These are phyloP conservation scores for pig (Sus scrofa) DNA, from an alignment of 2,113 vertebrate genomes.

Conservation along the genomic window DNA sequence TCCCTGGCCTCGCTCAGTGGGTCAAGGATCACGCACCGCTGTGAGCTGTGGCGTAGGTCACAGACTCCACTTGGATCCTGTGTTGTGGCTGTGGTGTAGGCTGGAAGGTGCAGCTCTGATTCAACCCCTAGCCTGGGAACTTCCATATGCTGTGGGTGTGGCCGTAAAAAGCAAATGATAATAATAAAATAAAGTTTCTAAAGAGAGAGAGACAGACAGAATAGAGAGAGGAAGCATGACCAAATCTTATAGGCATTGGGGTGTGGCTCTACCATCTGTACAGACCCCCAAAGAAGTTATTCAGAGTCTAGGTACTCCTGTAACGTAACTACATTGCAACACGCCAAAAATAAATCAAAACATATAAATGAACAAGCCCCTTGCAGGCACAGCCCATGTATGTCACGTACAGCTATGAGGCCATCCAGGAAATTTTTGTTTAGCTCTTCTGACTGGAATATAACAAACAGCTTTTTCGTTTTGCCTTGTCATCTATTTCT, in stretches of 20 bases:
- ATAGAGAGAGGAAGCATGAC: background rate
- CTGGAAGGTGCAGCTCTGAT: too few relatives aligned
- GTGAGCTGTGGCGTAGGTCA: too few relatives aligned
- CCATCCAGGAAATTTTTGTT: slow-evolving; percentile 20
- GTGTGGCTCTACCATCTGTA: background rate
- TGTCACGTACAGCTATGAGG: background rate
- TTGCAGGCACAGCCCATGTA: background rate
- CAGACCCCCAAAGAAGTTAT: background rate
- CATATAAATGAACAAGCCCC: background rate
- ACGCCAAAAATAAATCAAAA: background rate
- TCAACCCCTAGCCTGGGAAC: too few relatives aligned
- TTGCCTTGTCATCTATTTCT: slow-evolving; percentile 83
- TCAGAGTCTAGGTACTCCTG: background rate
- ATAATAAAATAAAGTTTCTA: background rate
- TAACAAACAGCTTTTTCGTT: slow-evolving; percentile 64
- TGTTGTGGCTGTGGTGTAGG: too few relatives aligned
- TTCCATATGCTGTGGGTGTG: too few relatives aligned
- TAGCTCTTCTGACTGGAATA: slow-evolving; percentile 15
- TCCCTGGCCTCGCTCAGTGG: too few relatives aligned
- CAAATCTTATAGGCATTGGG: background rate
- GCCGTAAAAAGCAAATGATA: too few relatives aligned
- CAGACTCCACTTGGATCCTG: too few relatives aligned
- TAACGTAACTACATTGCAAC: background rate
- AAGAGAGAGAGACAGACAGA: background rate
- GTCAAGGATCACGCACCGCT: too few relatives aligned